A percentile compares a stretch with the other conserved stretches of the same genome.
phyloP scores from a whole-genome alignment of 2,797 vertebrate species.

The Hydrocynus forskahlii region DNA sequence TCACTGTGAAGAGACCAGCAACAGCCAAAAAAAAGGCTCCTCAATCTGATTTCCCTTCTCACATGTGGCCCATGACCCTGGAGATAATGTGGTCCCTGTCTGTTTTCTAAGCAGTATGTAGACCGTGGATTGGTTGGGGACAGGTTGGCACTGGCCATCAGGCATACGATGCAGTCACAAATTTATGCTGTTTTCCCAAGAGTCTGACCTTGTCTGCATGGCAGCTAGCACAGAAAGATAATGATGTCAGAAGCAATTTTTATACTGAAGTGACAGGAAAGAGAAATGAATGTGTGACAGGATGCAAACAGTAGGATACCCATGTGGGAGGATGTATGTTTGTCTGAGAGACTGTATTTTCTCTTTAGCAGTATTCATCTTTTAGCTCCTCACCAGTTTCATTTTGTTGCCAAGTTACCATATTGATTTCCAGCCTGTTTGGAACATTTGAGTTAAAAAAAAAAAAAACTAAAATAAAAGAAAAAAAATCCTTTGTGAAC shows the following conservation, averaged over 20 bases:
- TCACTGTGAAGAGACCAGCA: slow-evolving; percentile 14
- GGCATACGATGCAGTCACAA: slow-evolving; percentile 38
- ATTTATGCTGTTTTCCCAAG: slow-evolving; percentile 34
- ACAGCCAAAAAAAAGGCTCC: slow-evolving; percentile 19
- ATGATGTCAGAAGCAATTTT: slow-evolving; percentile 63
- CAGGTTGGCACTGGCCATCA: slow-evolving; percentile 33
- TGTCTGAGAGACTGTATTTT: neutral
- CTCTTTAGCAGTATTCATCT: neutral
- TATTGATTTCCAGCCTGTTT: neutral
- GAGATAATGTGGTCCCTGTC: slow-evolving; percentile 26
- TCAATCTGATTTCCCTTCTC: slow-evolving; percentile 27
- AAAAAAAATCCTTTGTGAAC: neutral
- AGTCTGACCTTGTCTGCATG: slow-evolving; percentile 57
- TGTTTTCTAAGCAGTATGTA: slow-evolving; percentile 12
- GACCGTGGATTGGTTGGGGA: slow-evolving; percentile 37
- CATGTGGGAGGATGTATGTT: neutral
- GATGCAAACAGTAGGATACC: slow-evolving; percentile 5
- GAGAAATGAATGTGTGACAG: slow-evolving; percentile 28
- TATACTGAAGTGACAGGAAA: slow-evolving; percentile 45
- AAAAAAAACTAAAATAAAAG: neutral
- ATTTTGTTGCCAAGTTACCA: neutral
- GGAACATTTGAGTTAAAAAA: neutral
- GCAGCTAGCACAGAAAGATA: slow-evolving; percentile 51
- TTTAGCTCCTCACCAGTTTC: neutral
- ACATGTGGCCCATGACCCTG: slow-evolving; percentile 32